phyloP scores from a whole-genome alignment of 2,888 invertebrate species.

The Tethea ocularis region DNA sequence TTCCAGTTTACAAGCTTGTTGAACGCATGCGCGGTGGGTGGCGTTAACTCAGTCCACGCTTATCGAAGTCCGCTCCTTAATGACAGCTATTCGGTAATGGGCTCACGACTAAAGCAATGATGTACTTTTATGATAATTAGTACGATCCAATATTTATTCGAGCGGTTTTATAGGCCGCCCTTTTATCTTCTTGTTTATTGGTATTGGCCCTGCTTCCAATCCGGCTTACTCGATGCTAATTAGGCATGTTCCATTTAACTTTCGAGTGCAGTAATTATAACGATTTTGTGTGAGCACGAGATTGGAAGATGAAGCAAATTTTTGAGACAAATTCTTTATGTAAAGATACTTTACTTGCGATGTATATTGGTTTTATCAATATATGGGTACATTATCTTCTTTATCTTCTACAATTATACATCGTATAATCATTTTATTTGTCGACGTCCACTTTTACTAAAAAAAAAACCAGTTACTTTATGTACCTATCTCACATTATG shows the following conservation, averaged over 20 bases:
- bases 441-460: neutral
- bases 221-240: constrained; percentile 59
- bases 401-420: neutral
- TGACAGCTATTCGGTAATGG: constrained; percentile 78
- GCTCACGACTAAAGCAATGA: constrained; percentile 62
- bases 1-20: constrained; percentile 58
- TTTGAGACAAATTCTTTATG: neutral
- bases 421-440: neutral
- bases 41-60: constrained; percentile 56
- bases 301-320: constrained; percentile 14
- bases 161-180: constrained; percentile 63
- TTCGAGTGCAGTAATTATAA: constrained; percentile 37
- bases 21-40: constrained; percentile 62
- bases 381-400: neutral
- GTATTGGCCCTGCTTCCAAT: constrained; percentile 62
- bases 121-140: constrained; percentile 80
- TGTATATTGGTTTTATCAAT: neutral
- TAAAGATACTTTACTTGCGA: constrained; percentile 1
- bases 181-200: constrained; percentile 76
- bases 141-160: constrained; percentile 75
- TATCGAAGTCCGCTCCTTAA: constrained; percentile 64
- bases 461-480: too few relatives aligned
- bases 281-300: constrained; percentile 21
- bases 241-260: constrained; percentile 49
- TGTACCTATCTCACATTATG: too few relatives aligned